Evolutionary conservation across 2,113 vertebrate genomes (phyloP).

Genomic region (Ariopsis seemanni): DNA sequence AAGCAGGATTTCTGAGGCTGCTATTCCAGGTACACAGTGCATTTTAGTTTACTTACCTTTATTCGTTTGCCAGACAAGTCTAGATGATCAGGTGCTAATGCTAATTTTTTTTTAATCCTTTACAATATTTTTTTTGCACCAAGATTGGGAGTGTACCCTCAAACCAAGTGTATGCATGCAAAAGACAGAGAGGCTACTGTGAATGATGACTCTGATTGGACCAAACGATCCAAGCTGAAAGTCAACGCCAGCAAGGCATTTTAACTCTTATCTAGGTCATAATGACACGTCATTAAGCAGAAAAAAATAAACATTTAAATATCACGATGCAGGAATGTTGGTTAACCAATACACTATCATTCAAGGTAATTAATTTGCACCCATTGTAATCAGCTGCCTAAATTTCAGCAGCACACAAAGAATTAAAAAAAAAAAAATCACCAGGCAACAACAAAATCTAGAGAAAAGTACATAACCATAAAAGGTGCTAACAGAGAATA

Average conservation of each 20-base stretch:
- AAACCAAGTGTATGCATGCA: background rate
- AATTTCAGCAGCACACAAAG: slow-evolving; percentile 7
- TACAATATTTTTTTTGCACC: background rate
- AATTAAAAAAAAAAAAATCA: slow-evolving; percentile 16
- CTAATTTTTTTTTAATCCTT: background rate
- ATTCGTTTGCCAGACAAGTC: slow-evolving; percentile 1
- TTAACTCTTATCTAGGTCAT: slow-evolving; percentile 36
- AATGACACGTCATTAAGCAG: slow-evolving; percentile 34
- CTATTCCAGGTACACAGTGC: background rate
- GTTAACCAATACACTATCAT: slow-evolving; percentile 12
- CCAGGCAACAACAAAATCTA: slow-evolving; percentile 33
- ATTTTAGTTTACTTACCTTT: slow-evolving; percentile 18
- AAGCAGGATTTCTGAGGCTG: slow-evolving; percentile 5
- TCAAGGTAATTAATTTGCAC: slow-evolving; percentile 33
- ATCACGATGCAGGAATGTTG: slow-evolving; percentile 23
- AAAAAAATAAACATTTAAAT: slow-evolving; percentile 8
- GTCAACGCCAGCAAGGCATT: slow-evolving; percentile 43
- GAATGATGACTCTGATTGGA: slow-evolving; percentile 37
- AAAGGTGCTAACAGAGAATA: slow-evolving; percentile 38
- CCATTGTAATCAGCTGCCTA: slow-evolving; percentile 23
- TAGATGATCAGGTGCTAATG: background rate
- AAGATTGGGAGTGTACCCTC: background rate
- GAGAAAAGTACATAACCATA: slow-evolving; percentile 42
- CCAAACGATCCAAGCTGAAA: slow-evolving; percentile 38
- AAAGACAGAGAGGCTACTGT: slow-evolving; percentile 13